These are phyloP conservation scores for Pituophis catenifer DNA, from an alignment of 2,113 vertebrate genomes.

Conservation along the genomic window DNA sequence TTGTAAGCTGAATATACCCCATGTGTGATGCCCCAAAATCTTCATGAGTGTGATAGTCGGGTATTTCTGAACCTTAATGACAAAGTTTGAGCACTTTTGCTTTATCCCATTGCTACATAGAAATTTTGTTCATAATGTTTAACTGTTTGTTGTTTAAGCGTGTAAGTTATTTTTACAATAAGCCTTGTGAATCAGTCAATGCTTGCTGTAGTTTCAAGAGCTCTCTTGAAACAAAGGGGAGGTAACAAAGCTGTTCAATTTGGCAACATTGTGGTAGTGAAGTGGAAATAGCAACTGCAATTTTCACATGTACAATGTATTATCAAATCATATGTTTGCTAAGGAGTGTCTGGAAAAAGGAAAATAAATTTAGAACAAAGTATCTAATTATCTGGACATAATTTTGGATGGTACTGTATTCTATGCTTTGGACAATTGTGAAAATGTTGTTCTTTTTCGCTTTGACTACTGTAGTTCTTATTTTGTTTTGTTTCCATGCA, in stretches of 20 bases:
- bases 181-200: constrained; percentile 45
- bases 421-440: constrained; percentile 6
- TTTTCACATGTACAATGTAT: constrained; percentile 52
- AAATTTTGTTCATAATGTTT: not conserved
- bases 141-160: not conserved
- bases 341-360: constrained; percentile 40
- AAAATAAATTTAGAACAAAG: constrained; percentile 48
- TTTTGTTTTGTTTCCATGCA: constrained; percentile 31
- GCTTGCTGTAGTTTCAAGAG: constrained; percentile 18
- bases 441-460: not conserved
- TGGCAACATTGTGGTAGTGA: constrained; percentile 43
- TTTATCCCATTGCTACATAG: not conserved
- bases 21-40: too few relatives aligned
- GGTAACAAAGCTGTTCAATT: constrained; percentile 57
- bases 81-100: not conserved
- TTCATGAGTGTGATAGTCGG: not conserved
- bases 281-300: constrained; percentile 48
- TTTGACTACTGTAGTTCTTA: constrained; percentile 16
- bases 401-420: not conserved
- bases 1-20: not conserved
- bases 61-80: not conserved
- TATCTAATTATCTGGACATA: not conserved
- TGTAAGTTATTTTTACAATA: constrained; percentile 27
- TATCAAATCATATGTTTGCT: constrained; percentile 47
- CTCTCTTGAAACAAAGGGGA: constrained; percentile 47